Base-by-base conservation (phyloP, 2,888 invertebrate genomes). In the Hirudinaria manillensis region DNA sequence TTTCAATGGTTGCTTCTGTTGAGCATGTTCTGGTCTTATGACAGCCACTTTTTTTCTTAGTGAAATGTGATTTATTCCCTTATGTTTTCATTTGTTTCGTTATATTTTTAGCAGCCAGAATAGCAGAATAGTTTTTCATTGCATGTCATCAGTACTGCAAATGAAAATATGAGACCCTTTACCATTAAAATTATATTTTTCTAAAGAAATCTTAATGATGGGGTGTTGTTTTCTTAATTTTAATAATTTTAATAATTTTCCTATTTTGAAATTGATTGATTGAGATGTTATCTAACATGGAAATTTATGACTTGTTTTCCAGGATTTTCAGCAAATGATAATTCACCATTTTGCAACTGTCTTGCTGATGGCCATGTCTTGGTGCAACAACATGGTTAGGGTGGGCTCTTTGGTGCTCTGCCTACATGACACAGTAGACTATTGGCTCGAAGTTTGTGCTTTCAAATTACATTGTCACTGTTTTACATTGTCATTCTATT, bases 271-370 rank as follows among this genome's bases (percentile, higher is more conserved):
- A 56, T 24, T 56, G 27, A 56, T 7, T 7, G 21, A 24, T 24
- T 56, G 13, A 56, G 10, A 55, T 32, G 6, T 36, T 1, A 36
- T 27, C n/a, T 13, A 21, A 29, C 7, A 10, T 19, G 7, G 29
- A 29, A 61, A 13, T 29, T n/a, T 21, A 66, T 10, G 4, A 7
- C 6, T 65, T 67, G 45, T 45, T 74, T 83, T 82, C 56, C 80
- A 86, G 86, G 87, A 87, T 80, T 97, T 98, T 86, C 93, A 93
- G 92, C 94, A 97, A 88, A 98, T 99, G 94, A 95, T 98, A 86
- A 88, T 95, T 75, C 98, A 99, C 87, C 98, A 99, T 85, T 89
- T 95, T 83, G 93, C 94, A 32, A 96, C 98, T 61, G 91, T 99
- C 80, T 86, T 90, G 66, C 89, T 99, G 78, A 89, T 99, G 87